Evolutionary conservation across 2,113 vertebrate genomes (phyloP), one percentile per base, ranked within the genome.

Genomic region (Myotis davidii): DNA sequence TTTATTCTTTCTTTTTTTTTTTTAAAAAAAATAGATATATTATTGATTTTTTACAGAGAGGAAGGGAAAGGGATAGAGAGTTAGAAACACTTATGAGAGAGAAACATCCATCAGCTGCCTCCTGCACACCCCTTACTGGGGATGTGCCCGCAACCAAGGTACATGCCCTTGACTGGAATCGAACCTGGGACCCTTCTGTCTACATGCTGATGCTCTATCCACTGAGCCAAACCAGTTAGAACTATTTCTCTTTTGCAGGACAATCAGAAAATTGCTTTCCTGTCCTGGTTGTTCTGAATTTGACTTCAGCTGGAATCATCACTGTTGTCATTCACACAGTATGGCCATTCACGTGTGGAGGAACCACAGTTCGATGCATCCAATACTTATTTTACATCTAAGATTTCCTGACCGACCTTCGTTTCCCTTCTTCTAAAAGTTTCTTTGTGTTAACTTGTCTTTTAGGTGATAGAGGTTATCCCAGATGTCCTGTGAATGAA

Each of bases 201-300:
- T 1, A 3, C 21, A 59, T 23, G 56, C 23, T 1, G 3, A 25
- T 1, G 21, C 56, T 59, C 56, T 27, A 27, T 61, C 59, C 25
- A 27, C 59, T 61, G 9, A 61, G 10, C 25, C 25, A 27, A 61
- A 12, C 25, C 9, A 9, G 10, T 61, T 61, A 61, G 59, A 23
- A 10, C 59, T 61, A 61, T 61, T 86, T 94, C 65, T 96, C 90
- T 77, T 81, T 20, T 6, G 59, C 74, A 90, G 82, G n/a, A 54
- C 23, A 72, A 82, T 92, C 67, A 87, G 85, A 85, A 89, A 88
- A 77, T 70, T 78, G 52, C 94, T 88, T 67, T 81, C n/a, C 59
- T 91, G 73, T 92, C 48, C 74, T 89, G 42, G 42, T 91, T 65
- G 39, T 42, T 88, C 45, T 48, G 20, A 91, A 85, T 61, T 69